Base-by-base conservation (phyloP, 2,888 invertebrate genomes). In the Thelaira solivaga region DNA sequence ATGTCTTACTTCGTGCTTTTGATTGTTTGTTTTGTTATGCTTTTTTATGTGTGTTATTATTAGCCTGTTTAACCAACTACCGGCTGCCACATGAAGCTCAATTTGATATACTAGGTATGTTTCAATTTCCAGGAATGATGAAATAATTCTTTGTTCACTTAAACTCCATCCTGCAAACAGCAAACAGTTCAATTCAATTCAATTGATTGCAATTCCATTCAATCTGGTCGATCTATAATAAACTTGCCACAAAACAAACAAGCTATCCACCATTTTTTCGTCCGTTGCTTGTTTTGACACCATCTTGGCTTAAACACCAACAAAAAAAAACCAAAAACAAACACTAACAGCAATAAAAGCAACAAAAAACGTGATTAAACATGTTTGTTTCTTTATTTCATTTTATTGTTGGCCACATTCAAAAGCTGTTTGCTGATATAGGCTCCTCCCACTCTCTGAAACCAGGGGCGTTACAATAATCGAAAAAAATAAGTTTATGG, bases 181-280 rank as follows among this genome's bases (percentile, higher is more conserved):
- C 22, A 29, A 47, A 55, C 65, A 51, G 64, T 61, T 47, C 43
- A 51, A 24, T 49, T 41, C 24, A 59, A 22, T 53, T 53, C 57
- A 59, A 39, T 36, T 26, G 49, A 59, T 47, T 36, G 36, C 57
- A 62, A 62, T 49, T 65, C 64, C 68, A 43, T 73, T 67, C 76
- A 77, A 77, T 77, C 76, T 64, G 39, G 10, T 43, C 57, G 16
- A 77, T 68, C 72, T 45, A 11, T 64, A 68, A 57, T 73, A 62
- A 68, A 53, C 67, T 76, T 67, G 80, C 82, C 83, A 85, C 82
- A 83, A 83, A 76, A 85, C 82, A 83, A 83, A 76, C 64, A 73
- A 79, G 71, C 74, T 72, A 83, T 78, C 86, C 86, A 86, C 87
- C 86, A 86, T 86, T 86, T 86, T 86, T 86, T 86, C 87, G 86